These are phyloP conservation scores for Aurelia coerulea DNA, from an alignment of 30 jellyfish, hydroid and myxozoan genomes.

Conservation along the genomic window DNA sequence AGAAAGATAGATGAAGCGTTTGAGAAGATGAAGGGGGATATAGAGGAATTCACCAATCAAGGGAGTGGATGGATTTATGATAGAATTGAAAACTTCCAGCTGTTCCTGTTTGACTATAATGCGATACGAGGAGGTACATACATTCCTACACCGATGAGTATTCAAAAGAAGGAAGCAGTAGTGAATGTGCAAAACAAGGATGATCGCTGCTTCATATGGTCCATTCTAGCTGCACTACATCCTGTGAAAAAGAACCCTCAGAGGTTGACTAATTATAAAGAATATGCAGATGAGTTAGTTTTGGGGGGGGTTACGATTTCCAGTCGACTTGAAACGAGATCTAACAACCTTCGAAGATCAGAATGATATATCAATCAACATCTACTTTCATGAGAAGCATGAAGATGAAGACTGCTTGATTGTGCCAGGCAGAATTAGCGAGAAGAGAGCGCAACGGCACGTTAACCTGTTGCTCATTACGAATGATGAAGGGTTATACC, in stretches of 20 bases:
- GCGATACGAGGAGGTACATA: too few relatives aligned
- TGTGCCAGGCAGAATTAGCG: not conserved
- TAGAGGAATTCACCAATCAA: too few relatives aligned
- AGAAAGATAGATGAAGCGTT: too few relatives aligned
- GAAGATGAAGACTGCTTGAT: not conserved
- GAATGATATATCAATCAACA: slow-evolving; percentile 20
- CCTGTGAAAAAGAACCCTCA: not conserved
- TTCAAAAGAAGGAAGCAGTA: not conserved
- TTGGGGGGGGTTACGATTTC: not conserved
- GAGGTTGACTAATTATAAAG: not conserved
- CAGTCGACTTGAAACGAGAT: not conserved
- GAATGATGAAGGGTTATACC: not conserved
- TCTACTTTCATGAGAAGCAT: not conserved
- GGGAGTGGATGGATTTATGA: too few relatives aligned
- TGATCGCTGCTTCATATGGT: slow-evolving; percentile 5
- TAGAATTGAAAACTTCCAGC: too few relatives aligned
- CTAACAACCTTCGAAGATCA: not conserved
- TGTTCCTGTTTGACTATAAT: too few relatives aligned
- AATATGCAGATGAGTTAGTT: slow-evolving; percentile 2
- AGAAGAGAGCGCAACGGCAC: not conserved
- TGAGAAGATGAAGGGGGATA: too few relatives aligned
- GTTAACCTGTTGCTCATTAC: not conserved
- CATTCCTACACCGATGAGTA: too few relatives aligned
- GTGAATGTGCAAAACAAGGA: slow-evolving; percentile 5
- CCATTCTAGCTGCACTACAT: slow-evolving; percentile 4